phyloP scores from a whole-genome alignment of 2,797 vertebrate species.

The Lacerta agilis region DNA sequence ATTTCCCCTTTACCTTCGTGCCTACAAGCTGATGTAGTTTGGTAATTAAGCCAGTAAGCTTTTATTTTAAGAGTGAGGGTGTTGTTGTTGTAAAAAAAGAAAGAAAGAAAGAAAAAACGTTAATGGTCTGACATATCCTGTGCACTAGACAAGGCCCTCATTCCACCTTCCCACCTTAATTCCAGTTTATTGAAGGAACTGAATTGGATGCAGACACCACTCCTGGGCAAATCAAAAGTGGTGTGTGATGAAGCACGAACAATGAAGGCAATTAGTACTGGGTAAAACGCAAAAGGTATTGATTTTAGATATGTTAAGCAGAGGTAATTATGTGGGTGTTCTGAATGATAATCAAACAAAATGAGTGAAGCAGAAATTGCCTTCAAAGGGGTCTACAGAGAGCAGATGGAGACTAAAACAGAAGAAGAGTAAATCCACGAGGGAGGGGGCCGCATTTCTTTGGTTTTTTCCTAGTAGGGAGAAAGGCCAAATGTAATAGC shows the following conservation, averaged over 20 bases:
- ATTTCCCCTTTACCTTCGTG: not conserved
- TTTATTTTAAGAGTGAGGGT: slow-evolving; percentile 17
- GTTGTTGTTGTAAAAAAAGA: not conserved
- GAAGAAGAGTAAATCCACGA: not conserved
- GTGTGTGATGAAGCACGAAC: not conserved
- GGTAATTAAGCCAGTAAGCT: not conserved
- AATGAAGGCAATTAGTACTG: not conserved
- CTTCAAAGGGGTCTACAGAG: not conserved
- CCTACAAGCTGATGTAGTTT: not conserved
- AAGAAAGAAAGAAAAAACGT: no score
- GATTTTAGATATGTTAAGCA: not conserved
- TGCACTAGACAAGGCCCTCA: not conserved
- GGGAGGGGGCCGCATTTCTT: not conserved
- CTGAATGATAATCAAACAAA: not conserved
- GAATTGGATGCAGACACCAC: not conserved
- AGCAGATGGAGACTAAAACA: slow-evolving; percentile 17
- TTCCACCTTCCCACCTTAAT: slow-evolving; percentile 32
- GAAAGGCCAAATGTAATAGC: no score
- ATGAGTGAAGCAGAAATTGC: slow-evolving; percentile 9
- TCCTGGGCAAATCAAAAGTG: not conserved
- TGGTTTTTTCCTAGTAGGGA: not conserved
- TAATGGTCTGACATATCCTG: not conserved
- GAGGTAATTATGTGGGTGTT: slow-evolving; percentile 14
- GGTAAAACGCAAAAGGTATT: not conserved
- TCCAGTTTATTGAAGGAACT: slow-evolving; percentile 2